phyloP scores from a whole-genome alignment of 2,113 vertebrate species.

The Alouatta palliata region DNA sequence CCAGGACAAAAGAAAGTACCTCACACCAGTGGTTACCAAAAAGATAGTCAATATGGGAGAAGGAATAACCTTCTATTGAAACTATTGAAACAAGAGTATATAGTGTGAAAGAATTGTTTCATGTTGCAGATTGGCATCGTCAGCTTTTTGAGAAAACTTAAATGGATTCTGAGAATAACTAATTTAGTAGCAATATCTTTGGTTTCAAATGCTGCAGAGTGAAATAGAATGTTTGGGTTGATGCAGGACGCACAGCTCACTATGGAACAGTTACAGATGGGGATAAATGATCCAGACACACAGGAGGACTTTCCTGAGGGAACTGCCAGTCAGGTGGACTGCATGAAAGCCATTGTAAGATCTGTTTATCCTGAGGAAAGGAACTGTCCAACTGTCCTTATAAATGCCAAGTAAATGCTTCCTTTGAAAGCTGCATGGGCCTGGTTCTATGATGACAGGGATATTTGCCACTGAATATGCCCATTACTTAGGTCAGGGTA shows the following conservation, averaged over 20 bases:
- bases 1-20: too few relatives aligned
- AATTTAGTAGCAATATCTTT: not conserved
- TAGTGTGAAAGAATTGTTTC: not conserved
- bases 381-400: not conserved
- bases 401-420: not conserved
- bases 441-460: not conserved
- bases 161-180: not conserved
- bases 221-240: not conserved
- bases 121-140: not conserved
- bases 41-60: too few relatives aligned
- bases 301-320: not conserved
- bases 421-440: not conserved
- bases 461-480: not conserved
- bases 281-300: not conserved
- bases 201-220: not conserved
- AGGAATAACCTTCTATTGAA: too few relatives aligned
- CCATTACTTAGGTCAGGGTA: not conserved
- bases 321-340: not conserved
- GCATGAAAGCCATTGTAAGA: not conserved
- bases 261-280: not conserved
- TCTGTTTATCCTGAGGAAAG: not conserved
- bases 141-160: not conserved
- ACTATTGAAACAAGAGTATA: not conserved
- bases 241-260: not conserved
- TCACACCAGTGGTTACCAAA: too few relatives aligned